Percentiles rank a stretch among this genome's conserved stretches.
These are phyloP conservation scores for Spatula clypeata DNA, from an alignment of 2,797 vertebrate genomes.

Conservation along the genomic window DNA sequence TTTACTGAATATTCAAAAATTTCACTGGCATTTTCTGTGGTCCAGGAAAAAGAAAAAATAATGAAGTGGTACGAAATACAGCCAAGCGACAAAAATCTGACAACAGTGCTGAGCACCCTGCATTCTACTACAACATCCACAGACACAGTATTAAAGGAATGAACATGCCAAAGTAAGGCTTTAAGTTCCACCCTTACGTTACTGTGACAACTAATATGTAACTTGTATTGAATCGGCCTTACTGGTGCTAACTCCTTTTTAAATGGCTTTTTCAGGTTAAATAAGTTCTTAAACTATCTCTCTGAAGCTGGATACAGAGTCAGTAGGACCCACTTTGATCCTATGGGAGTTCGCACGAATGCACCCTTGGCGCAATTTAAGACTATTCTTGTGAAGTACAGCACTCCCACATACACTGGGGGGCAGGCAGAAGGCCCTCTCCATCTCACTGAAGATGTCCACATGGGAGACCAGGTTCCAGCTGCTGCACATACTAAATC, in stretches of 20 bases:
- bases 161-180: conserved; percentile 97
- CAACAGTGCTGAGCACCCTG: conserved; percentile 89
- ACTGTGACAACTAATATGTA: accelerated
- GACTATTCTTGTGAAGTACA: conserved; percentile 92
- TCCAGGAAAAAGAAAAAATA: conserved; percentile 92
- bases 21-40: neutral
- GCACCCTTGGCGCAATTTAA: conserved; percentile 93
- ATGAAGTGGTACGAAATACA: conserved; percentile 82
- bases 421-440: conserved; percentile 75
- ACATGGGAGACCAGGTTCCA: conserved; percentile 64
- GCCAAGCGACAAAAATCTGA: conserved; percentile 92
- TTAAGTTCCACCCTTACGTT: neutral
- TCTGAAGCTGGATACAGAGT: conserved; percentile 95
- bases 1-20: neutral
- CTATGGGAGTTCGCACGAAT: conserved; percentile 94
- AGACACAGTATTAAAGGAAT: conserved; percentile 96
- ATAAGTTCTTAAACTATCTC: conserved; percentile 94
- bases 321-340: conserved; percentile 97
- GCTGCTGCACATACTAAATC: conserved; percentile 36
- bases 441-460: conserved; percentile 68
- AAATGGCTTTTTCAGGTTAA: conserved; percentile 86
- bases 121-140: conserved; percentile 98
- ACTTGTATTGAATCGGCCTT: neutral
- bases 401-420: conserved; percentile 87
- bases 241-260: neutral